These are phyloP conservation scores for Manis pentadactyla DNA, from an alignment of 2,797 vertebrate species.

Conservation along the genomic window DNA sequence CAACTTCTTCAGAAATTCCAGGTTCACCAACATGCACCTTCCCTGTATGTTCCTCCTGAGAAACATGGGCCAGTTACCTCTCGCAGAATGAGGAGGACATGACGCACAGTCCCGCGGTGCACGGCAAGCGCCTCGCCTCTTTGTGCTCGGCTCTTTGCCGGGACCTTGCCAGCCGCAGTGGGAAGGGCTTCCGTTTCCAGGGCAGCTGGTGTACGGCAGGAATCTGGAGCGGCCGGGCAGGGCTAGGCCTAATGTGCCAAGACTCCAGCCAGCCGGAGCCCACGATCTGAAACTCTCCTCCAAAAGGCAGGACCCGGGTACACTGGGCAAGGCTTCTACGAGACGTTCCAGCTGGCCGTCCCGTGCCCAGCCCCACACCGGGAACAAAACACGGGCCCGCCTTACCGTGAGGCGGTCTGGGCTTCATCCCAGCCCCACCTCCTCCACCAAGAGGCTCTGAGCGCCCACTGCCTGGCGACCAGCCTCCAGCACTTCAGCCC, in stretches of 20 bases:
- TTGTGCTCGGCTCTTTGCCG: not conserved
- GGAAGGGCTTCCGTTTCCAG: not conserved
- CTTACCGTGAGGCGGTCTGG: not conserved
- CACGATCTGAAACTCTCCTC: not conserved
- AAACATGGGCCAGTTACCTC: not conserved
- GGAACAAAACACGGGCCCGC: not conserved
- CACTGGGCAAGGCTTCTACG: rapidly evolving
- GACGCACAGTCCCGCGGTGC: too few species aligned
- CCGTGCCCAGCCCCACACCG: too few species aligned
- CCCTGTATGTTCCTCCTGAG: not conserved
- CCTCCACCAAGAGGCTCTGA: not conserved
- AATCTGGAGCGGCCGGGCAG: not conserved
- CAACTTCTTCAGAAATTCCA: not conserved
- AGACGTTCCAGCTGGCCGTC: too few species aligned
- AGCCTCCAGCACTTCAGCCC: not conserved
- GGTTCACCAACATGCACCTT: not conserved
- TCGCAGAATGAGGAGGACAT: not conserved
- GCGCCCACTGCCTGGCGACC: not conserved
- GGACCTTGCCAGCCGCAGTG: not conserved
- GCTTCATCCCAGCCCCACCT: not conserved
- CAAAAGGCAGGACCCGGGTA: not conserved
- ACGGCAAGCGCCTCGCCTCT: not conserved
- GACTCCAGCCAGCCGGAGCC: not conserved
- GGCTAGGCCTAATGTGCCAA: too few species aligned
- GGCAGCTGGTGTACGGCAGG: not conserved